Base-by-base conservation (phyloP, 30 jellyfish, hydroid and myxozoan species). In the Clytia hemisphaerica region DNA sequence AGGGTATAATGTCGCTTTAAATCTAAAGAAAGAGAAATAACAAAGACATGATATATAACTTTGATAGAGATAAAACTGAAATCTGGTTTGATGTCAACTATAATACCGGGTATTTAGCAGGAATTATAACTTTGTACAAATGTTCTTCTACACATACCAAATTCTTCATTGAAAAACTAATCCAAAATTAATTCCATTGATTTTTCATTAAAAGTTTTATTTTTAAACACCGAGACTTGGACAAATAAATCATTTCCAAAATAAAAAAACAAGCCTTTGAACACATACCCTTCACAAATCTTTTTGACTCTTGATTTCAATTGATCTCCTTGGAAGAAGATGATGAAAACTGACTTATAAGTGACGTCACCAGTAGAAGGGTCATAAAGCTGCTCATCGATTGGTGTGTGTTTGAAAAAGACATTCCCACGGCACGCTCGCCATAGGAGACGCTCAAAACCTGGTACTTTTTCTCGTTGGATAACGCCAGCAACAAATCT, bases 391-490 rank as follows among this genome's bases (percentile, higher is more conserved):
- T 82, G 77, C 68, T 71, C 80, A 32, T 79, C 95, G 33, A 79
- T 76, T 40, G 80, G 93, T 12, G 93, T 81, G 46, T 80, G 93
- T 72, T 79, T 80, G 93, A 88, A 78, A 51, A 79, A 80, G 22
- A 79, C 97, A 76, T 88, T 88, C 1, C 97, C 97, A 28, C 92
- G 67, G 62, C 94, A 79, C 2, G 97, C 93, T 33, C 97, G 73
- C 97, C 97, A 88, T 50, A 88, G 35, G 24, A 88, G 67, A 31
- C 94, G 59, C 32, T 88, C 97, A 65, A 88, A 88, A 0, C 89
- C 82, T 22, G 88, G 93, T 30, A 80, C 87, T 9, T 88, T 75
- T 35, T 82, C 88, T 12, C 94, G 61, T 32, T 85, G 48, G 60
- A 88, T 88, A 7, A 75, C 92, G 2, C 97, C 97, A 61, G 97